Base-by-base conservation (phyloP, 2,797 vertebrate genomes). In the Onychomys arenicola region DNA sequence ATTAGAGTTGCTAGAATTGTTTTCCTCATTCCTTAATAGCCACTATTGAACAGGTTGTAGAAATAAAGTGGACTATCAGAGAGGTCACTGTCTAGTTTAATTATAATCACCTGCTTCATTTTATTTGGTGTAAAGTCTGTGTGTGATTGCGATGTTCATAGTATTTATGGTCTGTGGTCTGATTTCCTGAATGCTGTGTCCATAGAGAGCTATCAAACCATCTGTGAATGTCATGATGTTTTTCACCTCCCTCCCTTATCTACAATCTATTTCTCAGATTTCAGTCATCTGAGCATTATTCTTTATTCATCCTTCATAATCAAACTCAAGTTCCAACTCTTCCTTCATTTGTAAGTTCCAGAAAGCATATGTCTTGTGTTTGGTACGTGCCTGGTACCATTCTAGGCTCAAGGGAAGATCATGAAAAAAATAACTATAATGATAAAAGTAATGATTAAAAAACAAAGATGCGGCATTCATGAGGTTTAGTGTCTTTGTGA, bases 1-100 rank as follows among this genome's bases (percentile, higher is more conserved):
- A 87, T 94, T 93, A 90, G 40, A 37, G 11, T 78, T 85, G 43
- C 81, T 49, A 32, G 57, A 95, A 61, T 91, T 37, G 65, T 89
- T 94, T 91, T 80, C 11, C 1, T 93, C 85, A 52, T 57, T 27
- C 17, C 87, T 81, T 84, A 83, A 69, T 93, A 80, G 37, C 0
- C 34, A 29, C 92, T 87, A 57, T 89, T 89, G 82, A 86, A 55
- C 2, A 63, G 76, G 76, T 25, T 49, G 23, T 23, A 8, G 77
- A 73, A 96, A 57, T 89, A 76, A 89, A 65, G 13, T 78, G 32
- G 23, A 76, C 82, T 29, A 29, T 93, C 67, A 21, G 40, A 46
- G 94, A 92, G 83, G 9, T 87, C 43, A 65, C 12, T 46, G 6
- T 80, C 16, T 78, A 81, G 32, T 73, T 84, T 59, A 77, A 40